Percentiles rank a stretch among this genome's conserved stretches.
These are phyloP conservation scores for Antechinus flavipes DNA, from an alignment of 2,113 vertebrate genomes.

Conservation along the genomic window DNA sequence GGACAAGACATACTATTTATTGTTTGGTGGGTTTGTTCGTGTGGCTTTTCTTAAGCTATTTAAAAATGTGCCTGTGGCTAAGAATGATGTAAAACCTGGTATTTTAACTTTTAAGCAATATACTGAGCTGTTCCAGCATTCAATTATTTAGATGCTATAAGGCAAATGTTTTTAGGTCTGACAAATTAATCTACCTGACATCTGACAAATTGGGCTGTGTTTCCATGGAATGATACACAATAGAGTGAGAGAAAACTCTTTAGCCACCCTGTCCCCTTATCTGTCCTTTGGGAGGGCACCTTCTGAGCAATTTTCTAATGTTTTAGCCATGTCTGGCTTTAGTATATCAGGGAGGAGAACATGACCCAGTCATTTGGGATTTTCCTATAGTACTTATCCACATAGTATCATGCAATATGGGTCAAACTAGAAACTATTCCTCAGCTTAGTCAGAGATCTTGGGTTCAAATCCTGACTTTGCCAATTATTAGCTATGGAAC, in stretches of 20 bases:
- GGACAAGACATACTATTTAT: neutral
- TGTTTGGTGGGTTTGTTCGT: neutral
- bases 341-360: neutral
- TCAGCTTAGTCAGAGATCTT: neutral
- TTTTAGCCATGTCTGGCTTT: neutral
- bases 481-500: neutral
- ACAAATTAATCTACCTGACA: constrained; percentile 36
- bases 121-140: neutral
- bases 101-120: constrained; percentile 23
- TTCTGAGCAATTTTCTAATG: fast-evolving
- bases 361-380: neutral
- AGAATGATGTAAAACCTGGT: constrained; percentile 28
- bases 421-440: neutral
- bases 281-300: too few species aligned
- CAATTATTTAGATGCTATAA: constrained; percentile 56
- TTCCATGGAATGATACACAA: neutral
- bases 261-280: neutral
- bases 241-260: neutral
- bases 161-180: constrained; percentile 30
- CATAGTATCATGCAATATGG: neutral
- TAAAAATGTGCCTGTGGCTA: neutral
- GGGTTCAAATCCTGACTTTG: neutral
- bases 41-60: neutral
- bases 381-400: neutral
- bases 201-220: neutral